Conservation (phyloP, 2,113 vertebrate species). For the Menidia beryllina region DNA sequence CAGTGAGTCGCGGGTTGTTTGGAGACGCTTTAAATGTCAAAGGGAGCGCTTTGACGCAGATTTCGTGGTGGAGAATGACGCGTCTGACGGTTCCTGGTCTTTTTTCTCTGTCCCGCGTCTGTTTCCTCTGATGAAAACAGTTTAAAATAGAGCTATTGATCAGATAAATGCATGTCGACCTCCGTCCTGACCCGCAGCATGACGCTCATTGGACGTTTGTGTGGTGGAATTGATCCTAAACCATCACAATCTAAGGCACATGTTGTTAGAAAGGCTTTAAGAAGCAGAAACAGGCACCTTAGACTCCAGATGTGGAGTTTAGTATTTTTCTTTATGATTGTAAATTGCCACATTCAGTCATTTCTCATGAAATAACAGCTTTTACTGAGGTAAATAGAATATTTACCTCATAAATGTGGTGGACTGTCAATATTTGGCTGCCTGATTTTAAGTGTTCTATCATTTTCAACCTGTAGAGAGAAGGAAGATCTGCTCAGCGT, state of each 20-base stretch:
- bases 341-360: too few relatives aligned
- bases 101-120: too few relatives aligned
- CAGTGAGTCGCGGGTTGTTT: not conserved
- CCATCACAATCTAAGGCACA: too few relatives aligned
- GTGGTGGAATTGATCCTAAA: not conserved
- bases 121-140: not conserved
- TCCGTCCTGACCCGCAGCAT: not conserved
- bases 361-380: too few relatives aligned
- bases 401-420: not conserved
- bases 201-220: not conserved
- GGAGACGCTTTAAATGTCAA: not conserved
- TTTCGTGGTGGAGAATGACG: too few relatives aligned
- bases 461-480: slow-evolving; percentile 22
- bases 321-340: too few relatives aligned
- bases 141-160: slow-evolving; percentile 26
- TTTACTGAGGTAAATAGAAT: not conserved
- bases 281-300: too few relatives aligned
- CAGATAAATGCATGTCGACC: slow-evolving; percentile 15
- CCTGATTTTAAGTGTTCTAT: not conserved
- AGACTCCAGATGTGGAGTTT: too few relatives aligned
- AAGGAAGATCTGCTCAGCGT: slow-evolving; percentile 20
- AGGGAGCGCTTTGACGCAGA: not conserved
- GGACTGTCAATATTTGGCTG: not conserved
- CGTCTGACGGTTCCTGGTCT: not conserved
- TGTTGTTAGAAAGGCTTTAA: too few relatives aligned